These are phyloP conservation scores for Microcaecilia unicolor DNA, from an alignment of 2,797 vertebrate species.

Conservation along the genomic window DNA sequence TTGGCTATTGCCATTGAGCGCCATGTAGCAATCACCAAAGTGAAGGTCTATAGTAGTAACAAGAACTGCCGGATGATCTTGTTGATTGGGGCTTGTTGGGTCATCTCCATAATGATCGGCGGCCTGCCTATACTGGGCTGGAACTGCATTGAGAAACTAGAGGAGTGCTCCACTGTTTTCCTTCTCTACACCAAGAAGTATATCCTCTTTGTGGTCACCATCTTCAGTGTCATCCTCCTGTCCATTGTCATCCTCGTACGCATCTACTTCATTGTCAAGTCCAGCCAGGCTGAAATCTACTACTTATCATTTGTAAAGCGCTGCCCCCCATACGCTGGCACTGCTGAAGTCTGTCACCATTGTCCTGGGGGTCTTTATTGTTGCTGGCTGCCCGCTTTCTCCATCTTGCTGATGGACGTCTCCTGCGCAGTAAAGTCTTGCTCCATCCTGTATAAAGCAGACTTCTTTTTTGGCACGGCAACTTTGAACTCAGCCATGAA, in stretches of 20 bases:
- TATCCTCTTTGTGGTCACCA: constrained; percentile 77
- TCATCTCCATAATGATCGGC: constrained; percentile 75
- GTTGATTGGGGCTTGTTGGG: constrained; percentile 86
- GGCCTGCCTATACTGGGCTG: constrained; percentile 90
- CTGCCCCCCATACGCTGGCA: constrained; percentile 66
- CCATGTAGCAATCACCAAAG: constrained; percentile 82
- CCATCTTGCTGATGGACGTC: constrained; percentile 78
- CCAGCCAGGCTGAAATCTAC: constrained; percentile 77
- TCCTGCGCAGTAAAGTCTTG: constrained; percentile 61
- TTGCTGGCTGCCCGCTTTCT: constrained; percentile 90
- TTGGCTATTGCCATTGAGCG: constrained; percentile 91
- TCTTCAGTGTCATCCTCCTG: constrained; percentile 78
- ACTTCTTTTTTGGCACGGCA: constrained; percentile 82
- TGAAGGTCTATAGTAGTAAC: constrained; percentile 81
- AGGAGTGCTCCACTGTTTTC: constrained; percentile 75
- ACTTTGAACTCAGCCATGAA: constrained; percentile 89
- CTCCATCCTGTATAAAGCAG: constrained; percentile 64
- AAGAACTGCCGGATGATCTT: constrained; percentile 86
- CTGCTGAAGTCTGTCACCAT: constrained; percentile 91
- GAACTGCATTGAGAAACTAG: constrained; percentile 78
- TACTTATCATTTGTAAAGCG: no score
- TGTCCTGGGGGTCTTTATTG: constrained; percentile 85
- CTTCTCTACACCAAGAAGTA: constrained; percentile 89
- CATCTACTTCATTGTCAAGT: constrained; percentile 89
- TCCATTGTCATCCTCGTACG: constrained; percentile 78